These are phyloP conservation scores for Agelaius phoeniceus DNA, from an alignment of 2,113 vertebrate genomes.

Conservation along the genomic window DNA sequence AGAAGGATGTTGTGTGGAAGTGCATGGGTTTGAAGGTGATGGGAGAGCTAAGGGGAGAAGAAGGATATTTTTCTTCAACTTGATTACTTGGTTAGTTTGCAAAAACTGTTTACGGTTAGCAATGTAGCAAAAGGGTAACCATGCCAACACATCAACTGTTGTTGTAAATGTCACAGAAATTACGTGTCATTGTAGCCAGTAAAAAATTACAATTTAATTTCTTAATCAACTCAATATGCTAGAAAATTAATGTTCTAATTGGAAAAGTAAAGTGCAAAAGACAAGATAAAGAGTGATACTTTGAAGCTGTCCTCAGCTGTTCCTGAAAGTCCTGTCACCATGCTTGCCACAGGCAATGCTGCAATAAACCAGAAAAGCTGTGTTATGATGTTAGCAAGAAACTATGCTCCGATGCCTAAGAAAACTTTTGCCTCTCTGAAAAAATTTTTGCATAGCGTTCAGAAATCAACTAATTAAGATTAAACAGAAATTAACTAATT, in stretches of 20 bases:
- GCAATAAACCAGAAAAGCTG: neutral
- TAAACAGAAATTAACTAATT: neutral
- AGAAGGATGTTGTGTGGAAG: neutral
- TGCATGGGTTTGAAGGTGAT: neutral
- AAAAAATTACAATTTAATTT: constrained; percentile 3
- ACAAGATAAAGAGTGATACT: constrained; percentile 13
- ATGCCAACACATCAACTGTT: constrained; percentile 7
- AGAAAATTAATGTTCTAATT: constrained; percentile 35
- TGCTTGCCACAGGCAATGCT: neutral
- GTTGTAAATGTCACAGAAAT: constrained; percentile 10
- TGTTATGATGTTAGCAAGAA: neutral
- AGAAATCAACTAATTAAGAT: neutral
- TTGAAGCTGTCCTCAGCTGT: neutral
- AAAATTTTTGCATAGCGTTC: neutral
- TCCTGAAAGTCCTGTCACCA: constrained; percentile 9
- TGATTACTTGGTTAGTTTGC: neutral
- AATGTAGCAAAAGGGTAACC: constrained; percentile 24
- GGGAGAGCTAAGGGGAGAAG: neutral
- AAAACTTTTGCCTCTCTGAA: neutral
- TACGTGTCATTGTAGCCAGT: neutral
- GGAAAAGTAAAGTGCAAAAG: constrained; percentile 33
- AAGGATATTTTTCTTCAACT: neutral
- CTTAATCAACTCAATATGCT: neutral
- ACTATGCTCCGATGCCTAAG: neutral
- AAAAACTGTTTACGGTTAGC: neutral